phyloP scores from a whole-genome alignment of 1,140 invertebrate species.

The Orchestia grillus region DNA sequence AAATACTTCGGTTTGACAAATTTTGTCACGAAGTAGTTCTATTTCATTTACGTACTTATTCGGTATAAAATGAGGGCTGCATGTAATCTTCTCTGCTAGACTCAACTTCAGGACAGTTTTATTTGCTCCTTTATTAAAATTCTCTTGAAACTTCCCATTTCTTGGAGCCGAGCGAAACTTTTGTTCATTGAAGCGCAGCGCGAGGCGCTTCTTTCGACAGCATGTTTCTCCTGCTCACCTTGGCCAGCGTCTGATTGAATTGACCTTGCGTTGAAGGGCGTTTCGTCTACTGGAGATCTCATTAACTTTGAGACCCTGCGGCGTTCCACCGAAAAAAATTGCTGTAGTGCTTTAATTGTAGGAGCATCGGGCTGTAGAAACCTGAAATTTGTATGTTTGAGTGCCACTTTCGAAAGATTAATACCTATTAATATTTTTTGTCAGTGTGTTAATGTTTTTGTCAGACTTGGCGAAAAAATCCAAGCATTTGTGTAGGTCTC shows the following conservation, averaged over 20 bases:
- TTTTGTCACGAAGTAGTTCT: neutral
- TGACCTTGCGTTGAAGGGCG: neutral
- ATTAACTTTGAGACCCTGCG: no score
- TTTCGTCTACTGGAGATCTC: neutral
- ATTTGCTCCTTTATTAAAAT: neutral
- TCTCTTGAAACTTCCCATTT: neutral
- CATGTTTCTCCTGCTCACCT: neutral
- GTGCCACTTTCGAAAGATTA: no score
- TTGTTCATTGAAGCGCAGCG: neutral
- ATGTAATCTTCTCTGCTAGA: neutral
- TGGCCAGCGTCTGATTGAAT: neutral
- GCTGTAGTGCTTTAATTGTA: no score
- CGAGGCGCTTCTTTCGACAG: neutral
- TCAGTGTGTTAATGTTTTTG: no score
- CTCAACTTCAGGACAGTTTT: neutral
- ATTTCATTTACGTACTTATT: neutral
- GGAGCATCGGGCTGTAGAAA: no score
- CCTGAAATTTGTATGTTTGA: no score
- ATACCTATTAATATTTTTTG: no score
- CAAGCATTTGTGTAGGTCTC: no score
- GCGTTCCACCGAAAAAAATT: no score
- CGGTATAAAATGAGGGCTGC: neutral
- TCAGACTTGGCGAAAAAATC: no score
- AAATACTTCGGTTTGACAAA: neutral
- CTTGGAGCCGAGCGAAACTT: neutral